Evolutionary conservation across 2,113 vertebrate genomes (phyloP), one percentile per base, ranked within the genome.

Genomic region (Atractosteus spatula): DNA sequence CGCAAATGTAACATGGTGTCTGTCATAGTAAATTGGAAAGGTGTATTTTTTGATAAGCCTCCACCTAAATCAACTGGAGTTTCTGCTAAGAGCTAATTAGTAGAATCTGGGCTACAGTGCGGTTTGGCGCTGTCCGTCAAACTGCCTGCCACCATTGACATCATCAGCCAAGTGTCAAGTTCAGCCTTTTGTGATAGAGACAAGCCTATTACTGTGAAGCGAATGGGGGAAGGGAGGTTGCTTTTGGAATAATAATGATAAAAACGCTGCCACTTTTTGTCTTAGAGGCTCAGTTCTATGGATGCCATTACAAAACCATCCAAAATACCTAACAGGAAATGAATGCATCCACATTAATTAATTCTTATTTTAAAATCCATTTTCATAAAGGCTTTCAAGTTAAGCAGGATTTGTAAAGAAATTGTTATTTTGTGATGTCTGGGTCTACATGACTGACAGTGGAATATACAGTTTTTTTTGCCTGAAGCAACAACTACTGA

Each of bases 71-170:
- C 88, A 88, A 90, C 89, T 76, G 83, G 79, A 91, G 89, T 85
- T 91, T 81, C 82, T 88, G 90, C 88, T 72, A 91, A 91, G 88
- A 91, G 89, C 90, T 96, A 94, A 97, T 98, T 96, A 96, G 90
- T 44, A 71, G 86, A 83, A 88, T 86, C 79, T 74, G 84, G 87
- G 89, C 87, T 91, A 89, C 78, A 10, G 81, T 75, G 81, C 88
- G 87, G 91, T 92, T 93, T 92, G 84, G 74, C 76, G 79, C 90
- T 88, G 86, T 96, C 95, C 88, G 55, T 98, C 95, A 97, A 92
- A 71, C 84, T 86, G 81, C 79, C 78, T 88, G 85, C 90, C 89
- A 80, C 72, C 77, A 88, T 82, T 90, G 90, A 94, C 92, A 94
- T 88, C 89, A 86, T 92, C 91, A 93, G 82, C 90, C 84, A 93